Conservation (phyloP, 2,797 vertebrate genomes). For the Fringilla coelebs region DNA sequence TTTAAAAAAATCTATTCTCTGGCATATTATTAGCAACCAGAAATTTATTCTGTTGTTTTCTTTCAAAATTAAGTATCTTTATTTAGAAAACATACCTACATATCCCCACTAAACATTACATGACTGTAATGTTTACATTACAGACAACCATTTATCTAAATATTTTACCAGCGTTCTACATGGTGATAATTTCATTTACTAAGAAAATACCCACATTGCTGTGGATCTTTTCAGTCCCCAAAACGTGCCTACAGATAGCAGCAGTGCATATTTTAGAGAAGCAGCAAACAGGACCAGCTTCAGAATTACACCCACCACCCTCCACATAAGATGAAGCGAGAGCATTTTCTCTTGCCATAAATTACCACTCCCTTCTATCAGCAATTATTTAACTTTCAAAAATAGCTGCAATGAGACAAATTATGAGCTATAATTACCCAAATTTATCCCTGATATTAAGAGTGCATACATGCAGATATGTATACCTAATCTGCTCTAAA, state of each 20-base stretch:
- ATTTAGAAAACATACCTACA: background rate
- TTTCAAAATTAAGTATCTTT: background rate
- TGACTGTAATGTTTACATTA: too few relatives aligned
- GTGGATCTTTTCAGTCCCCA: background rate
- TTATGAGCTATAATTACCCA: slow-evolving; percentile 3
- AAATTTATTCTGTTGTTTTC: background rate
- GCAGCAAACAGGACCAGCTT: slow-evolving; percentile 38
- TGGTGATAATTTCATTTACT: background rate
- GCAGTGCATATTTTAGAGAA: slow-evolving; percentile 22
- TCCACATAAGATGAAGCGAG: background rate
- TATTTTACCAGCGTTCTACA: background rate
- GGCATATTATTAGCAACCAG: background rate
- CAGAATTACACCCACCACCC: slow-evolving; percentile 41
- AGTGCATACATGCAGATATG: background rate
- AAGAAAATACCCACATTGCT: background rate
- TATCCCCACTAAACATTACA: too few relatives aligned
- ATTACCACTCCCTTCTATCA: slow-evolving; percentile 20
- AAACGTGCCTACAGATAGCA: background rate
- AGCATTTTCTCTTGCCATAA: slow-evolving; percentile 1
- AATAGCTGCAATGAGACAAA: slow-evolving; percentile 30
- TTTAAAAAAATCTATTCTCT: background rate
- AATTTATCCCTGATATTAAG: slow-evolving; percentile 9
- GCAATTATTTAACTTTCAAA: slow-evolving; percentile 56
- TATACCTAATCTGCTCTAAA: background rate
- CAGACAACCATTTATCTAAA: background rate